These are phyloP conservation scores for Scaptomyza montana DNA, from an alignment of 1,140 invertebrate species.

Conservation along the genomic window DNA sequence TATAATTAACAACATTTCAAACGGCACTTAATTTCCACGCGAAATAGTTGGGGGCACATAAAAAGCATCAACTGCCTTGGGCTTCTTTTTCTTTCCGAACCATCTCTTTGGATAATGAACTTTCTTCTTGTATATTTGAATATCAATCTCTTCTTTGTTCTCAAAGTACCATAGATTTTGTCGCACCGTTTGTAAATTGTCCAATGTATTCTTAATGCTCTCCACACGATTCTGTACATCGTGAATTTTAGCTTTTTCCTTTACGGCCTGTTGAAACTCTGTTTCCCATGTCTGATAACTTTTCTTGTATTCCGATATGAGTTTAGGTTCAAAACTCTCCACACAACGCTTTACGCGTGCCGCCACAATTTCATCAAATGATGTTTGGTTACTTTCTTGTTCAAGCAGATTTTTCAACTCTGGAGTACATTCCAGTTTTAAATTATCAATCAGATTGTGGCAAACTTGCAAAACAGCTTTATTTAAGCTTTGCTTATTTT, in stretches of 20 bases:
- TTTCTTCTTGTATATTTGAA: slow-evolving; percentile 87
- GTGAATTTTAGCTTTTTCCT: slow-evolving; percentile 28
- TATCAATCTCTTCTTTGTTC: slow-evolving; percentile 89
- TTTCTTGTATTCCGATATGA: slow-evolving; percentile 86
- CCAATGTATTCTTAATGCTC: slow-evolving; percentile 86
- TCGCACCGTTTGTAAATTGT: slow-evolving; percentile 86
- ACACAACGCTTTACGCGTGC: slow-evolving; percentile 53
- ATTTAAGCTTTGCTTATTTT: slow-evolving; percentile 17
- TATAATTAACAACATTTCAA: background rate
- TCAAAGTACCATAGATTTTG: slow-evolving; percentile 91
- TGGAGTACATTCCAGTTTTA: slow-evolving; percentile 16
- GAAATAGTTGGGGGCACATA: slow-evolving; percentile 89
- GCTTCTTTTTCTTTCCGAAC: slow-evolving; percentile 84
- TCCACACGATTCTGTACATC: slow-evolving; percentile 81
- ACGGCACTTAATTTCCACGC: slow-evolving; percentile 28
- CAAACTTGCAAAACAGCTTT: slow-evolving; percentile 82
- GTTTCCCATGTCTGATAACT: slow-evolving; percentile 49
- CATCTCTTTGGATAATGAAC: slow-evolving; percentile 83
- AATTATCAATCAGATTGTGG: slow-evolving; percentile 49
- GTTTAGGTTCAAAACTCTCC: slow-evolving; percentile 85
- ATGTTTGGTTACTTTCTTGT: slow-evolving; percentile 11
- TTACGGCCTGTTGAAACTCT: slow-evolving; percentile 37
- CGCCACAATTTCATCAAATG: slow-evolving; percentile 40
- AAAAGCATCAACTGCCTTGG: slow-evolving; percentile 85
- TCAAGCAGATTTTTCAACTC: slow-evolving; percentile 29